Conservation (phyloP, 2,113 vertebrate genomes). For the Myodes glareolus region DNA sequence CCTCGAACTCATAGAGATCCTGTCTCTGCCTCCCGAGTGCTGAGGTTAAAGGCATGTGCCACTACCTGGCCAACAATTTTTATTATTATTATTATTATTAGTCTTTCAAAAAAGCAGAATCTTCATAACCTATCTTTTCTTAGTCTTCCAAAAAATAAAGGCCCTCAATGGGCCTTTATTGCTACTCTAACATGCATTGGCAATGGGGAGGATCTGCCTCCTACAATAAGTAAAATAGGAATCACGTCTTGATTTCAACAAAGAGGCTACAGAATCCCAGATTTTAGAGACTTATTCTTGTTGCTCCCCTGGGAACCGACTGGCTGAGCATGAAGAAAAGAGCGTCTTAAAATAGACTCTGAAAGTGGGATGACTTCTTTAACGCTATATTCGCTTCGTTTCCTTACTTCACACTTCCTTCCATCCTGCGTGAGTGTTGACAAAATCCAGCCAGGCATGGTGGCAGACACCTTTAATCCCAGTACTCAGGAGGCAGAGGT, state of each 20-base stretch:
- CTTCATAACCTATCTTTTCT: background rate
- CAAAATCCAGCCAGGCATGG: background rate
- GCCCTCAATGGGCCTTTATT: background rate
- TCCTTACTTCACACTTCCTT: background rate
- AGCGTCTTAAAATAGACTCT: conserved; percentile 26
- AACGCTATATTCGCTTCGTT: conserved; percentile 7
- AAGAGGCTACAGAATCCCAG: background rate
- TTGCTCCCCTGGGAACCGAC: background rate
- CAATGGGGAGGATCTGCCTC: background rate
- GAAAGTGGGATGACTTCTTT: background rate
- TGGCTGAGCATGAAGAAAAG: background rate
- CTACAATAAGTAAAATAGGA: background rate
- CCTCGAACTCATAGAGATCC: background rate
- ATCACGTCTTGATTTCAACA: background rate
- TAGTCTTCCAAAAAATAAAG: too few species aligned
- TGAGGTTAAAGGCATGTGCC: background rate
- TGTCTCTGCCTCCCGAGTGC: background rate
- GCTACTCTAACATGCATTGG: background rate
- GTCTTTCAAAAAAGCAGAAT: background rate
- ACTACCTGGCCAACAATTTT: background rate
- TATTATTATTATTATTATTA: background rate
- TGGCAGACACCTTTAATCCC: background rate
- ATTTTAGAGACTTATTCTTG: background rate
- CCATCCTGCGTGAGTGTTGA: background rate
- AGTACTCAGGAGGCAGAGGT: background rate